Conservation (phyloP, 2,888 invertebrate species). For the Imbricaverruca yamaguchii region DNA sequence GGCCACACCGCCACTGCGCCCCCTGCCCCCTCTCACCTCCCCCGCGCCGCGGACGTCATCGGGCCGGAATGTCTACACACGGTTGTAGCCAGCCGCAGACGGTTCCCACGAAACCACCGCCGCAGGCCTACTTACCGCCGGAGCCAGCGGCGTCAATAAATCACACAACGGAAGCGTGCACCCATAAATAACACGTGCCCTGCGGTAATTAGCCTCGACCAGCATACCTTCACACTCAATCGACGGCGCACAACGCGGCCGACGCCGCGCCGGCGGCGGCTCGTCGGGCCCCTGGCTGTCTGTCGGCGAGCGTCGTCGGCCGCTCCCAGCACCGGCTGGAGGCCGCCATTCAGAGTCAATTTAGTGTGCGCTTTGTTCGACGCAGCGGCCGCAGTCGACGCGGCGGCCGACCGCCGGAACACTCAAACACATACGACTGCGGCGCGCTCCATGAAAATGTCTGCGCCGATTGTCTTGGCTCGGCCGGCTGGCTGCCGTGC, state of each 20-base stretch:
- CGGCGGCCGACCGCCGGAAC: not conserved
- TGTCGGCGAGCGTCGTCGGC: too few species aligned
- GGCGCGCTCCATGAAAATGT: not conserved
- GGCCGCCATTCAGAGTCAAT: slow-evolving; percentile 2
- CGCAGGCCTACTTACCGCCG: not conserved
- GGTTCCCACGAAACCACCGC: not conserved
- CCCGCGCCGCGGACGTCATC: not conserved
- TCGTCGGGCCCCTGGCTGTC: not conserved
- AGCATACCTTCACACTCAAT: slow-evolving; percentile 20
- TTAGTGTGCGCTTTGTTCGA: not conserved
- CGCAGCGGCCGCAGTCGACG: not conserved
- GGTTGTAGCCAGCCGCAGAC: not conserved
- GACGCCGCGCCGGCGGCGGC: not conserved
- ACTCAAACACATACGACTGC: not conserved
- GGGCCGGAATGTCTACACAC: not conserved
- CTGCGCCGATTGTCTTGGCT: not conserved
- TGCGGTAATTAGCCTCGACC: not conserved
- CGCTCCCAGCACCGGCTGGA: not conserved
- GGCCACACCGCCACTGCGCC: not conserved
- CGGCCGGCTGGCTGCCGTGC: not conserved
- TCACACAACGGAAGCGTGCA: slow-evolving; percentile 21
- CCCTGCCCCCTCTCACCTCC: not conserved
- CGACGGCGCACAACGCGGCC: not conserved
- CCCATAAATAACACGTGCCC: slow-evolving; percentile 12
- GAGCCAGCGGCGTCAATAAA: not conserved